Evolutionary conservation across 2,113 vertebrate genomes (phyloP).

Genomic region (Labeo catla): DNA sequence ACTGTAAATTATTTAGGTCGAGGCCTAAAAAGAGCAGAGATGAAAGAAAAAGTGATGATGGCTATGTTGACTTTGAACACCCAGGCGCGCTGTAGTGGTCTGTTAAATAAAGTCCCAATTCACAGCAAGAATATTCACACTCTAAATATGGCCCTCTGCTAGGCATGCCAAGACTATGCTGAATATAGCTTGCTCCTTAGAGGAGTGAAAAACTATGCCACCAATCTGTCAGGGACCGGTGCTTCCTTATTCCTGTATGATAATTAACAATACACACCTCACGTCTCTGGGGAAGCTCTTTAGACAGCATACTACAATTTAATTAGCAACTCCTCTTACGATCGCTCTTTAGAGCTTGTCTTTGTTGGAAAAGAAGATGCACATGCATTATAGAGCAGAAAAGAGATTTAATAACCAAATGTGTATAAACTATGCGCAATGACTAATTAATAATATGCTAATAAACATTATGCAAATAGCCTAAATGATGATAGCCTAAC

Average conservation of each 20-base stretch:
- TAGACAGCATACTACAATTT: slow-evolving; percentile 5
- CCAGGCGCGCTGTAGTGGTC: slow-evolving; percentile 18
- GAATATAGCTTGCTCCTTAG: slow-evolving; percentile 41
- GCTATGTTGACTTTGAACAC: slow-evolving; percentile 60
- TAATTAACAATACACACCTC: slow-evolving; percentile 39
- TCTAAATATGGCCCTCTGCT: slow-evolving; percentile 32
- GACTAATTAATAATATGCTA: background rate
- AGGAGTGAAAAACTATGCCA: slow-evolving; percentile 30
- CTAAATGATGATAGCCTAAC: background rate
- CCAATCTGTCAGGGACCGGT: slow-evolving; percentile 9
- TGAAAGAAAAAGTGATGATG: slow-evolving; percentile 65
- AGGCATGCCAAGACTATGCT: slow-evolving; percentile 39
- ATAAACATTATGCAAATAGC: background rate
- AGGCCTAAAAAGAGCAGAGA: slow-evolving; percentile 64
- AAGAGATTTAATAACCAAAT: background rate
- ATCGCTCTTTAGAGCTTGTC: background rate
- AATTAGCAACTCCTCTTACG: background rate
- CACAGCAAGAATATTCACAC: slow-evolving; percentile 48
- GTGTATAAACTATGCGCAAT: background rate
- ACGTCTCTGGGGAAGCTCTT: background rate
- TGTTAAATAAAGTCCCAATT: slow-evolving; percentile 47
- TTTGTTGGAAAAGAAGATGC: background rate
- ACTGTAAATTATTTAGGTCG: slow-evolving; percentile 70
- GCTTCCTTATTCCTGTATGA: slow-evolving; percentile 23
- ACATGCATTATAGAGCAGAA: background rate